These are phyloP conservation scores for Corvus moneduloides DNA, from an alignment of 2,113 vertebrate genomes.

Conservation along the genomic window DNA sequence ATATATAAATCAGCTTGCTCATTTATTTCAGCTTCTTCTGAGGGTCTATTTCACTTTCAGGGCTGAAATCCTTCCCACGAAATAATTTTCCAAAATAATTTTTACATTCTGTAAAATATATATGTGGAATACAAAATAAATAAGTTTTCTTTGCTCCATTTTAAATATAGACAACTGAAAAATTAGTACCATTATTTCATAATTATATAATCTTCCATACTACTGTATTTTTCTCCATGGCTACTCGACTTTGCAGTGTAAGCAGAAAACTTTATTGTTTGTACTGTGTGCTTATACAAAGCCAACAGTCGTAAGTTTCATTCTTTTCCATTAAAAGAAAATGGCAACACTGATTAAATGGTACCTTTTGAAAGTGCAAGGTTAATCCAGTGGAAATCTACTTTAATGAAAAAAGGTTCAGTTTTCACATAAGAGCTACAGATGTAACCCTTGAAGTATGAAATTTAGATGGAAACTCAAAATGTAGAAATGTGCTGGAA, in stretches of 20 bases:
- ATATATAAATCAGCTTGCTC: not conserved
- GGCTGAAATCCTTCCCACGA: not conserved
- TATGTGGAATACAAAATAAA: not conserved
- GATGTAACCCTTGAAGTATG: slow-evolving; percentile 8
- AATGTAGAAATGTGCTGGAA: not conserved
- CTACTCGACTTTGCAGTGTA: not conserved
- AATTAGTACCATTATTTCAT: not conserved
- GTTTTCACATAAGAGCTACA: not conserved
- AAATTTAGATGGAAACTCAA: slow-evolving; percentile 12
- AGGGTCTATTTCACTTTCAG: not conserved
- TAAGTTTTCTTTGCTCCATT: not conserved
- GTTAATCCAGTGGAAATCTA: slow-evolving; percentile 39
- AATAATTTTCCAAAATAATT: not conserved
- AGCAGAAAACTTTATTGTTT: slow-evolving; percentile 21
- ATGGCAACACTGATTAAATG: slow-evolving; percentile 20
- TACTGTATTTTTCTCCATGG: not conserved
- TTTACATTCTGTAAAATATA: not conserved
- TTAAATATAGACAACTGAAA: not conserved
- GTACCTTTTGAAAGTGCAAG: not conserved
- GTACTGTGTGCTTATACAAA: not conserved
- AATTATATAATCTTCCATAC: not conserved
- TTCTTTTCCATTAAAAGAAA: slow-evolving; percentile 40
- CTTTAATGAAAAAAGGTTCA: slow-evolving; percentile 14
- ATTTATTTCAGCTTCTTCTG: not conserved
- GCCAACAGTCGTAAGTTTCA: not conserved